Percentiles rank a stretch among this genome's conserved stretches.
Conservation (phyloP, 2,888 invertebrate species). For the Sinotaia quadrata region DNA sequence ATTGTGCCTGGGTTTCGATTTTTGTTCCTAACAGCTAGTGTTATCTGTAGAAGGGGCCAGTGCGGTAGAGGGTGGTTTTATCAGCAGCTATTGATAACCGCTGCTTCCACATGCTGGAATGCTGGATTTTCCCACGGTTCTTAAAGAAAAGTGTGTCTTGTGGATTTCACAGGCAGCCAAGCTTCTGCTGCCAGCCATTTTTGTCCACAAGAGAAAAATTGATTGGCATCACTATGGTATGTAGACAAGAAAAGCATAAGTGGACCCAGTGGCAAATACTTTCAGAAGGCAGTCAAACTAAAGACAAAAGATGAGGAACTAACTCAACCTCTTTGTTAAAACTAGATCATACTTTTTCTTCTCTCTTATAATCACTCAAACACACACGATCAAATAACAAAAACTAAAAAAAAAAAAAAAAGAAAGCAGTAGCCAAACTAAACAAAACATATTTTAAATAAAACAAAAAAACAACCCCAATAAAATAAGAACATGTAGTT, state of each 20-base stretch:
- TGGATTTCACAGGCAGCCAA: slow-evolving; percentile 6
- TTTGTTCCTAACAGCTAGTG: slow-evolving; percentile 26
- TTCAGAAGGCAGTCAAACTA: neutral
- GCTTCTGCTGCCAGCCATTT: neutral
- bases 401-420: no score
- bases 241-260: neutral
- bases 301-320: neutral
- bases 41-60: slow-evolving; percentile 34
- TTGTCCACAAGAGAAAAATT: slow-evolving; percentile 8
- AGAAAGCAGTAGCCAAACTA: no score
- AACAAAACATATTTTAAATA: no score
- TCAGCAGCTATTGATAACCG: slow-evolving; percentile 38
- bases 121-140: slow-evolving; percentile 43
- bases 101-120: slow-evolving; percentile 37
- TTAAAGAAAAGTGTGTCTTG: slow-evolving; percentile 17
- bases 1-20: slow-evolving; percentile 34
- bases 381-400: no score
- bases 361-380: no score
- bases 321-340: no score
- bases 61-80: slow-evolving; percentile 27
- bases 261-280: no score
- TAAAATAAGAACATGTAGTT: no score
- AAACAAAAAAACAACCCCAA: no score
- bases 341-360: no score
- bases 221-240: slow-evolving; percentile 15